These are phyloP conservation scores for Ia io DNA, from an alignment of 2,113 vertebrate species.

Conservation along the genomic window DNA sequence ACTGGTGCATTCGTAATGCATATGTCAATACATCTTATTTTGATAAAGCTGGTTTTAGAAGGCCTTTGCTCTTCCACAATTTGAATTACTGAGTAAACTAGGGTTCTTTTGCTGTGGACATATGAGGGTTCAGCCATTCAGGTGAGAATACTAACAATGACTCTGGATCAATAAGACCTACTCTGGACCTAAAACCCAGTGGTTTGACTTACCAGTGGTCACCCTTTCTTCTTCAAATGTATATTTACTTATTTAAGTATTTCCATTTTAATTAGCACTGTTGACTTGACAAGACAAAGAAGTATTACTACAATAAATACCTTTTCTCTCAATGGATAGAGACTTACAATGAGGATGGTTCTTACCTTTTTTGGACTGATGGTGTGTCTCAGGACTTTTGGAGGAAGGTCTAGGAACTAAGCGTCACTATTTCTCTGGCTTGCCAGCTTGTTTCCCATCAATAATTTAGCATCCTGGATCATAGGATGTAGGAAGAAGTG, in stretches of 20 bases:
- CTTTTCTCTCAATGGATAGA: not conserved
- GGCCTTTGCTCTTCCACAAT: not conserved
- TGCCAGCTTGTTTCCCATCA: not conserved
- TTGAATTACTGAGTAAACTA: not conserved
- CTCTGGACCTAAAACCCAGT: not conserved
- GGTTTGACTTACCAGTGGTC: not conserved
- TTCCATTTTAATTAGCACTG: not conserved
- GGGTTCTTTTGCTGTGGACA: not conserved
- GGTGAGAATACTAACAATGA: not conserved
- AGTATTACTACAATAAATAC: not conserved
- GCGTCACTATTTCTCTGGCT: not conserved
- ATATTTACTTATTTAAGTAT: not conserved
- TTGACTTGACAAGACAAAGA: not conserved
- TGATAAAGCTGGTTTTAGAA: not conserved
- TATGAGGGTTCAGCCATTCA: not conserved
- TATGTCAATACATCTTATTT: not conserved
- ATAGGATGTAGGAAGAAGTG: not conserved
- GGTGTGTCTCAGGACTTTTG: not conserved
- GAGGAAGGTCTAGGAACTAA: not conserved
- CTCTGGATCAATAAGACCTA: not conserved
- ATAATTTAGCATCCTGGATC: not conserved
- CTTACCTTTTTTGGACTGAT: not conserved
- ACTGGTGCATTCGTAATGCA: not conserved
- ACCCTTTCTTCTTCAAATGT: not conserved
- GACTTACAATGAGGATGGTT: not conserved